Conservation (phyloP, 2,113 vertebrate species). For the Phodopus roborovskii region DNA sequence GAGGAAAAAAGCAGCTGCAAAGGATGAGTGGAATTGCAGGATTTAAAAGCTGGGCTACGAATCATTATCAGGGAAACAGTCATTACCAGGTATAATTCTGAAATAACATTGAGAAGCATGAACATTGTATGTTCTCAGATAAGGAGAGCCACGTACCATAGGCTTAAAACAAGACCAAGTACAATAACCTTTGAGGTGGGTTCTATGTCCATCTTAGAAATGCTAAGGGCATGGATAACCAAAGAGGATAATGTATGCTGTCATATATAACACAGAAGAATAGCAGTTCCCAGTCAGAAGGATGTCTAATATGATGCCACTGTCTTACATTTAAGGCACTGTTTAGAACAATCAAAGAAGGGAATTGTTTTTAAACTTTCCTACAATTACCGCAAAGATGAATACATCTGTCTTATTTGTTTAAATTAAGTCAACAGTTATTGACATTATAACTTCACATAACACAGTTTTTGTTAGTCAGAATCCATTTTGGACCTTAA, state of each 20-base stretch:
- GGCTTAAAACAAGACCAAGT: background rate
- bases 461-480: background rate
- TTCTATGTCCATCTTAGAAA: background rate
- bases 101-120: background rate
- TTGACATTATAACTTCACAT: background rate
- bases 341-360: background rate
- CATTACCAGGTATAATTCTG: background rate
- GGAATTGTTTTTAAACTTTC: background rate
- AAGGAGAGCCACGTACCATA: background rate
- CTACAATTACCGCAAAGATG: background rate
- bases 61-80: background rate
- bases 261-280: background rate
- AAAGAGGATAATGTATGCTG: background rate
- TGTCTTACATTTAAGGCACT: background rate
- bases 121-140: background rate
- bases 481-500: background rate
- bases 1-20: background rate
- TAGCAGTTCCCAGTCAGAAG: background rate
- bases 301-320: background rate
- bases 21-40: background rate
- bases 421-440: background rate
- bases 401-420: background rate
- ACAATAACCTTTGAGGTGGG: background rate
- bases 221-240: background rate
- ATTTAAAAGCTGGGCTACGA: background rate